A percentile compares a stretch with the other conserved stretches of the same genome.
phyloP scores from a whole-genome alignment of 2,888 invertebrate genomes.

The Oligia strigilis region DNA sequence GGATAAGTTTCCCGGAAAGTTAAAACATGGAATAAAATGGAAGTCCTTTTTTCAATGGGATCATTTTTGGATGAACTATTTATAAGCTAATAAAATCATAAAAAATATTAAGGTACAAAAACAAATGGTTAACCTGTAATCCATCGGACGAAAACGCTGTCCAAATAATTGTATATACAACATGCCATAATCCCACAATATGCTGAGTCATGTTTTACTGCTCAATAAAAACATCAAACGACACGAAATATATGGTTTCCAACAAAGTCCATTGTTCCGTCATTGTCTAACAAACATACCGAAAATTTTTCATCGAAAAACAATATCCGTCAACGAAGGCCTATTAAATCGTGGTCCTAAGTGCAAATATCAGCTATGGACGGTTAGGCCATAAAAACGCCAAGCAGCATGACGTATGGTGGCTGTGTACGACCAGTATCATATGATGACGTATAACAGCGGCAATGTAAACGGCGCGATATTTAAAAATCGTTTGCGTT shows the following conservation, averaged over 20 bases:
- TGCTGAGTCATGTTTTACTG: conserved; percentile 41
- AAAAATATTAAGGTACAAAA: background rate
- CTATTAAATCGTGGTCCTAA: conserved; percentile 65
- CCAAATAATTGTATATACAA: conserved; percentile 30
- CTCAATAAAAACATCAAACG: conserved; percentile 48
- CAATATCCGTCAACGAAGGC: conserved; percentile 55
- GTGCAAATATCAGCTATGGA: conserved; percentile 66
- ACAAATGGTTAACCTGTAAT: background rate
- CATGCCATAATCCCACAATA: conserved; percentile 10
- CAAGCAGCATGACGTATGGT: conserved; percentile 68
- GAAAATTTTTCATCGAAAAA: conserved; percentile 61
- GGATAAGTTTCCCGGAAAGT: too few species aligned
- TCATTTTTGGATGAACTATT: too few species aligned
- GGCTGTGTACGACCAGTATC: conserved; percentile 59
- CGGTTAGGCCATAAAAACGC: conserved; percentile 69
- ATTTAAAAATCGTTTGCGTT: conserved; percentile 55
- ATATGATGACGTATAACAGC: conserved; percentile 60
- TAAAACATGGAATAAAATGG: too few species aligned
- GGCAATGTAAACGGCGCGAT: conserved; percentile 64
- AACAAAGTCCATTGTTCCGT: conserved; percentile 44
- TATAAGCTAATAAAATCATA: background rate
- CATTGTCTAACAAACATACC: conserved; percentile 56
- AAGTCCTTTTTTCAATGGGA: too few species aligned
- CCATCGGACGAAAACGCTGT: background rate
- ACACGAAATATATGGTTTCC: conserved; percentile 41